These are phyloP conservation scores for Atta texana DNA, from an alignment of 1,140 invertebrate species.

Conservation along the genomic window DNA sequence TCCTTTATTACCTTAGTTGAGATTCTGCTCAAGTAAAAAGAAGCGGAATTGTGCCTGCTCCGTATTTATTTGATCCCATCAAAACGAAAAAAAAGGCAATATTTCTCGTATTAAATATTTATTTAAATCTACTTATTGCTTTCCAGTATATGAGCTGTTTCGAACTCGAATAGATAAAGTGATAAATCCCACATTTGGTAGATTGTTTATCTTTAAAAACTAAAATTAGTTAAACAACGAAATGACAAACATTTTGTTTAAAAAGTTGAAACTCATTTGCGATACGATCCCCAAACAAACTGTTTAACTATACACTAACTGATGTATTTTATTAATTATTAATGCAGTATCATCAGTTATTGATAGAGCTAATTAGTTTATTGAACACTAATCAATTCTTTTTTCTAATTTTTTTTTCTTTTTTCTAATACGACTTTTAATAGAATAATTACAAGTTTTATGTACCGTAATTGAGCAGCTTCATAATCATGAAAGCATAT, in stretches of 20 bases:
- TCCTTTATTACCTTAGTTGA: constrained; percentile 4
- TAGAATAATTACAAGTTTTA: constrained; percentile 45
- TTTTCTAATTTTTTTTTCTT: no score
- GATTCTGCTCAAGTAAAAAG: not conserved
- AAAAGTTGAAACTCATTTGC: constrained; percentile 31
- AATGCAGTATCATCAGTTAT: no score
- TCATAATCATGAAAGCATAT: constrained; percentile 16
- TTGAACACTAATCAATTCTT: no score
- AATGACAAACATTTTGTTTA: constrained; percentile 11
- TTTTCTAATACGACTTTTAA: constrained; percentile 33
- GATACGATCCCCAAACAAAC: not conserved
- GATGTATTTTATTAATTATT: no score
- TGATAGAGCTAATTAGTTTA: no score
- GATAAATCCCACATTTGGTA: constrained; percentile 3
- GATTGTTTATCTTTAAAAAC: constrained; percentile 33
- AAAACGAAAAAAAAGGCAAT: not conserved
- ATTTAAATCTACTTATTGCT: constrained; percentile 20
- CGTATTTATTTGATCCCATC: constrained; percentile 2
- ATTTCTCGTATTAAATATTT: constrained; percentile 32
- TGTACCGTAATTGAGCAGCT: constrained; percentile 26
- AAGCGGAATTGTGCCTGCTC: no score
- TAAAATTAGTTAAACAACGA: constrained; percentile 41
- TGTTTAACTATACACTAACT: no score
- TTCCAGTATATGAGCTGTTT: not conserved
- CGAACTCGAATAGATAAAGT: not conserved